Conservation (phyloP, 2,888 invertebrate species). For the Liodrosophila aerea region DNA sequence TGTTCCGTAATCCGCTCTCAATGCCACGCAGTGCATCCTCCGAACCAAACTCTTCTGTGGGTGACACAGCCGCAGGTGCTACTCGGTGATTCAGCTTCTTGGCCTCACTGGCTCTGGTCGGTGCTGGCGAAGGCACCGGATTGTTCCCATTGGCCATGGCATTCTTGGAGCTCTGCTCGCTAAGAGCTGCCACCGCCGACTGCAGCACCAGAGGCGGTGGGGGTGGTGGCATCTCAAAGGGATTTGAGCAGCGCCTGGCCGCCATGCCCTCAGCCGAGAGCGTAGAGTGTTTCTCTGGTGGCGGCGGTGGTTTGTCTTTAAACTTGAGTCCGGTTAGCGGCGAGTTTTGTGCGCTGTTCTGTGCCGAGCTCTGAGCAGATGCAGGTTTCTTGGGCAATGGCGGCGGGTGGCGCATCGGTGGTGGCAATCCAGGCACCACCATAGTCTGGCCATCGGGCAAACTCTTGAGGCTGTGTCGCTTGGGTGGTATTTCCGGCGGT, state of each 20-base stretch:
- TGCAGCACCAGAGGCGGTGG: slow-evolving; percentile 70
- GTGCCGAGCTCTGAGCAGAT: slow-evolving; percentile 77
- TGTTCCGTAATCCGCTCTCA: slow-evolving; percentile 82
- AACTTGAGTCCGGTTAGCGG: slow-evolving; percentile 78
- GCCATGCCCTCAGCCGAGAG: slow-evolving; percentile 67
- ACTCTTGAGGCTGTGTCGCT: slow-evolving; percentile 81
- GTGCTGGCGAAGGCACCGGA: slow-evolving; percentile 78
- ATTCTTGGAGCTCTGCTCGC: slow-evolving; percentile 68
- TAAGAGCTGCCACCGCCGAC: slow-evolving; percentile 66
- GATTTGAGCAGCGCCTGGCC: slow-evolving; percentile 78
- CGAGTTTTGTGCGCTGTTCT: slow-evolving; percentile 80
- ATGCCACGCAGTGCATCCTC: slow-evolving; percentile 82
- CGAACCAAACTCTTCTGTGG: slow-evolving; percentile 82
- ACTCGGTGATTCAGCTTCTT: slow-evolving; percentile 62
- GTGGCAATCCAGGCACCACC: slow-evolving; percentile 67
- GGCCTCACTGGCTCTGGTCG: slow-evolving; percentile 74
- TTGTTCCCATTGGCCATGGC: slow-evolving; percentile 27
- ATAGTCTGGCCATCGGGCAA: slow-evolving; percentile 73
- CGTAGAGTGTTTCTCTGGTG: slow-evolving; percentile 75
- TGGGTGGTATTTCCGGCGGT: slow-evolving; percentile 82
- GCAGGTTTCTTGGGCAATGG: slow-evolving; percentile 81
- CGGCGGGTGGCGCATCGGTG: slow-evolving; percentile 80
- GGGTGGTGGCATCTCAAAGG: slow-evolving; percentile 78
- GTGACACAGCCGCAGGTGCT: slow-evolving; percentile 56
- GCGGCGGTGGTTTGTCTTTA: slow-evolving; percentile 77